These are phyloP conservation scores for Aphidius colemani DNA, from an alignment of 2,888 invertebrate genomes.

Conservation along the genomic window DNA sequence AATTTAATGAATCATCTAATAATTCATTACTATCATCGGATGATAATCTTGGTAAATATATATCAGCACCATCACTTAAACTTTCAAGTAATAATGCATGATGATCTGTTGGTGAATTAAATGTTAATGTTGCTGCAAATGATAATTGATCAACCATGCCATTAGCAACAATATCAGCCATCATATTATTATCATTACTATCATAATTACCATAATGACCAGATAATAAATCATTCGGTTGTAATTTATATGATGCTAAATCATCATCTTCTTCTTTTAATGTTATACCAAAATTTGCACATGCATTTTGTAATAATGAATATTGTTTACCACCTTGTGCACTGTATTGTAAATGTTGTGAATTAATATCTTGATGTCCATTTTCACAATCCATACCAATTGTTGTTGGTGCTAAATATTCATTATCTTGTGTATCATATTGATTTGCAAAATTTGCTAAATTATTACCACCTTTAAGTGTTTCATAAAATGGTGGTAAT, in stretches of 20 bases:
- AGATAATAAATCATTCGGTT: constrained; percentile 68
- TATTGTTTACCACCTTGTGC: constrained; percentile 69
- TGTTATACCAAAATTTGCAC: constrained; percentile 76
- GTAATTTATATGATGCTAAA: constrained; percentile 78
- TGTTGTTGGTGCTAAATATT: constrained; percentile 72
- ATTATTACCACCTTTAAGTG: constrained; percentile 79
- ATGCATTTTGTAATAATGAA: constrained; percentile 75
- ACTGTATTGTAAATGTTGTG: constrained; percentile 51
- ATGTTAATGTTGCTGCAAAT: constrained; percentile 80
- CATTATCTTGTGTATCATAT: constrained; percentile 65
- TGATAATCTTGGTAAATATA: constrained; percentile 75
- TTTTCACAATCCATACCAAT: constrained; percentile 79
- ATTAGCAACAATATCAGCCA: constrained; percentile 79
- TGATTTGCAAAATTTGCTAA: constrained; percentile 67
- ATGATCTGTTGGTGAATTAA: constrained; percentile 78
- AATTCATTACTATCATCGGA: constrained; percentile 70
- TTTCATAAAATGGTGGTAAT: constrained; percentile 87
- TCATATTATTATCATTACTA: constrained; percentile 72
- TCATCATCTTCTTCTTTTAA: constrained; percentile 70
- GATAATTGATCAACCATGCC: constrained; percentile 80
- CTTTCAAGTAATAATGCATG: constrained; percentile 71
- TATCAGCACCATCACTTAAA: constrained; percentile 79
- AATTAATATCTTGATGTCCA: constrained; percentile 67
- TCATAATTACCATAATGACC: constrained; percentile 70
- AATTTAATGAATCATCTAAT: constrained; percentile 71